A percentile compares a stretch with the other conserved stretches of the same genome.
Evolutionary conservation across 2,797 vertebrate species (phyloP).

Genomic region (Kryptopterus vitreolus): DNA sequence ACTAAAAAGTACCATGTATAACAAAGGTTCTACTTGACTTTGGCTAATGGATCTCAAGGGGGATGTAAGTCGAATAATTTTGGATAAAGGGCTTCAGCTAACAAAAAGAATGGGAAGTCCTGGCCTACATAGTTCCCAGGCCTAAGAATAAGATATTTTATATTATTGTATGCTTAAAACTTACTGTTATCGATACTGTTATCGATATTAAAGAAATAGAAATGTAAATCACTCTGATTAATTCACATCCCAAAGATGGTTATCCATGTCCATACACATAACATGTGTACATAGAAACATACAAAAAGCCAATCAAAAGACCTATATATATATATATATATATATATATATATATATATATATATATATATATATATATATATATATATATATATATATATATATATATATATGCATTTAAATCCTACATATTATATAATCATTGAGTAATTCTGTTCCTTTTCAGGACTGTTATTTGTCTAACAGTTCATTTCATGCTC

Average conservation of each 20-base stretch:
- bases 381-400: no score
- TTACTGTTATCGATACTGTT: neutral
- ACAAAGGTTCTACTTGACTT: neutral
- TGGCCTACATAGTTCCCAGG: neutral
- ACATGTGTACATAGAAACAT: neutral
- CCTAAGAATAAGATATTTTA: neutral
- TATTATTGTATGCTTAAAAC: neutral
- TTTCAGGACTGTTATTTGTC: neutral
- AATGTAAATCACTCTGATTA: neutral
- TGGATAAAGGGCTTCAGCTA: neutral
- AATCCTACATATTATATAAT: neutral
- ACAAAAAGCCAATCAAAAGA: neutral
- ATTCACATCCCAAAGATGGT: neutral
- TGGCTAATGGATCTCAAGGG: neutral
- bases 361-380: no score
- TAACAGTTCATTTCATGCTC: slow-evolving; percentile 8
- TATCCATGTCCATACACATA: neutral
- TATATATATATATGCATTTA: neutral
- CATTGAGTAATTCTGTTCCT: neutral
- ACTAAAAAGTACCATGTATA: neutral
- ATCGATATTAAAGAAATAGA: neutral
- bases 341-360: no score
- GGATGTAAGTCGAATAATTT: neutral
- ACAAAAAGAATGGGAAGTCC: neutral
- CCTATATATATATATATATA: neutral